These are phyloP conservation scores for Engystomops pustulosus DNA, from an alignment of 2,113 vertebrate species.

Conservation along the genomic window DNA sequence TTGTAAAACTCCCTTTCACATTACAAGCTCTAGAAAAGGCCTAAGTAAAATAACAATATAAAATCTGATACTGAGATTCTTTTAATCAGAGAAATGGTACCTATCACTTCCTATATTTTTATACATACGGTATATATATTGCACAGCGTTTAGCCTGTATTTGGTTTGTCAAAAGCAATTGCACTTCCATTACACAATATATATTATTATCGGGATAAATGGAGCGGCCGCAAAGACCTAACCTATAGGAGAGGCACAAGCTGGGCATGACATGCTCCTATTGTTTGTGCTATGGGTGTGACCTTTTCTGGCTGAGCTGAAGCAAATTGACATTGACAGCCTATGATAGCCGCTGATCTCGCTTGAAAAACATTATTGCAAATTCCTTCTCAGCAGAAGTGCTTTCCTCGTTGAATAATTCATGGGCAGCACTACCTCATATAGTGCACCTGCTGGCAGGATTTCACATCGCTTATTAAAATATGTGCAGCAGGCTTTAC, in stretches of 20 bases:
- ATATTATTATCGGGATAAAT: neutral
- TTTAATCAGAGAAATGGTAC: too few species aligned
- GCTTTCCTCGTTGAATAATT: constrained; percentile 70
- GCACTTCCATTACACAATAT: constrained; percentile 10
- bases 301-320: constrained; percentile 68
- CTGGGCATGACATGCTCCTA: constrained; percentile 61
- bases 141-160: neutral
- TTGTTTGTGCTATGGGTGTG: constrained; percentile 64
- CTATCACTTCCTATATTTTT: neutral
- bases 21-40: too few species aligned
- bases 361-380: constrained; percentile 70
- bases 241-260: constrained; percentile 14
- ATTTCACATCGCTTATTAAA: constrained; percentile 64
- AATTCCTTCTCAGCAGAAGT: constrained; percentile 68
- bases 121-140: neutral
- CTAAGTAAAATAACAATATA: too few species aligned
- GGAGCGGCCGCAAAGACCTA: neutral
- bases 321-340: constrained; percentile 71
- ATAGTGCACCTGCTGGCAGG: constrained; percentile 69
- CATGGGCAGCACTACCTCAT: constrained; percentile 66
- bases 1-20: too few species aligned
- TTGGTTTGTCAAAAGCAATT: neutral
- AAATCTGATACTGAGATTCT: too few species aligned
- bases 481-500: constrained; percentile 62
- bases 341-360: constrained; percentile 68